Conservation (phyloP, 2,888 invertebrate species). For the Plusia festucae region DNA sequence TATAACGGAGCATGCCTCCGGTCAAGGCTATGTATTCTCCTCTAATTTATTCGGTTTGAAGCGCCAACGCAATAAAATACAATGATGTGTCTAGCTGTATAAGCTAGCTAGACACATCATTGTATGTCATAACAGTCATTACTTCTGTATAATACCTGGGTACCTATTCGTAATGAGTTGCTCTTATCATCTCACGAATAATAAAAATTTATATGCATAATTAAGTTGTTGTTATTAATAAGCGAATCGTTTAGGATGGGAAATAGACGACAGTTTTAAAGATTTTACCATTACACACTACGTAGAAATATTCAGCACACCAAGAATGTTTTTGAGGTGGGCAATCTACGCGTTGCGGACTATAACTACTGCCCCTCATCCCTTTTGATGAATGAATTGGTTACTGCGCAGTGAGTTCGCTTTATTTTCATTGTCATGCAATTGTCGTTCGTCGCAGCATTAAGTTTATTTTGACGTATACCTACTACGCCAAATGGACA, state of each 20-base stretch:
- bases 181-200: background rate
- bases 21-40: conserved; percentile 6
- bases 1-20: background rate
- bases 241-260: background rate
- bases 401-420: background rate
- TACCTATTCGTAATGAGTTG: background rate
- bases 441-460: background rate
- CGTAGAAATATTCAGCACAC: no score
- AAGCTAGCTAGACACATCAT: background rate
- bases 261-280: background rate
- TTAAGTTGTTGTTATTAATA: background rate
- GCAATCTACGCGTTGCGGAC: background rate
- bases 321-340: background rate
- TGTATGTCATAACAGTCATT: background rate
- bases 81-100: no score
- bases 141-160: background rate
- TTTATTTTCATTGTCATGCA: conserved; percentile 2
- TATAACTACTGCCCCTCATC: conserved; percentile 1
- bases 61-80: background rate
- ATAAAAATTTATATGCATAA: background rate
- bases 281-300: no score
- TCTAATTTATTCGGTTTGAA: background rate
- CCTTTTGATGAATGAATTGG: conserved; percentile 4
- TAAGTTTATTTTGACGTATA: no score
- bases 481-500: background rate